Conservation (phyloP, 2,888 invertebrate genomes). For the Phytoseiulus persimilis region DNA sequence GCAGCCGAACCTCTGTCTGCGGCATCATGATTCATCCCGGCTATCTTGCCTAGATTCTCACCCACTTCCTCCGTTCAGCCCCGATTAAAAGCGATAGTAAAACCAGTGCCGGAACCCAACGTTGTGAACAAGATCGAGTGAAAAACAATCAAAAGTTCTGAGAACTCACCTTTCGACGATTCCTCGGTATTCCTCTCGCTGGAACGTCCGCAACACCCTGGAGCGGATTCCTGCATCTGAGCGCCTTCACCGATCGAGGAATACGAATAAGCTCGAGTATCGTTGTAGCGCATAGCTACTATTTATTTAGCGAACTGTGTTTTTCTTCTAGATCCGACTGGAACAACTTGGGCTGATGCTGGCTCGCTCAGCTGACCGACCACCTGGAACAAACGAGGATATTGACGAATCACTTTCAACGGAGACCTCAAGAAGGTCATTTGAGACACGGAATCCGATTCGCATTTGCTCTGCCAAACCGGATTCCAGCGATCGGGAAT, state of each 20-base stretch:
- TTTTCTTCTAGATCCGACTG: not conserved
- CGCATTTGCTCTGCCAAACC: no score
- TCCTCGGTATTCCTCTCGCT: not conserved
- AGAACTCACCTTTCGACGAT: not conserved
- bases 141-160: not conserved
- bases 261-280: constrained; percentile 30
- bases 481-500: no score
- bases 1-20: no score
- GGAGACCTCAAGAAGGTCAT: not conserved
- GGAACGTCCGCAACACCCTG: constrained; percentile 29
- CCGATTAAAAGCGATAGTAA: no score
- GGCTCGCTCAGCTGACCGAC: not conserved
- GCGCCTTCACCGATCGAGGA: constrained; percentile 29
- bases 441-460: not conserved
- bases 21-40: no score
- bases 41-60: no score
- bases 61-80: no score
- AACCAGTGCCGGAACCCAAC: not conserved
- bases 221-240: constrained; percentile 17
- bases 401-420: not conserved
- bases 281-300: constrained; percentile 24
- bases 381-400: not conserved
- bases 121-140: not conserved
- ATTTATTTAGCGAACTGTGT: not conserved
- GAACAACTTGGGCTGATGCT: not conserved